A percentile compares a stretch with the other conserved stretches of the same genome.
These are phyloP conservation scores for Emmelina monodactyla DNA, from an alignment of 2,888 invertebrate species.

Conservation along the genomic window DNA sequence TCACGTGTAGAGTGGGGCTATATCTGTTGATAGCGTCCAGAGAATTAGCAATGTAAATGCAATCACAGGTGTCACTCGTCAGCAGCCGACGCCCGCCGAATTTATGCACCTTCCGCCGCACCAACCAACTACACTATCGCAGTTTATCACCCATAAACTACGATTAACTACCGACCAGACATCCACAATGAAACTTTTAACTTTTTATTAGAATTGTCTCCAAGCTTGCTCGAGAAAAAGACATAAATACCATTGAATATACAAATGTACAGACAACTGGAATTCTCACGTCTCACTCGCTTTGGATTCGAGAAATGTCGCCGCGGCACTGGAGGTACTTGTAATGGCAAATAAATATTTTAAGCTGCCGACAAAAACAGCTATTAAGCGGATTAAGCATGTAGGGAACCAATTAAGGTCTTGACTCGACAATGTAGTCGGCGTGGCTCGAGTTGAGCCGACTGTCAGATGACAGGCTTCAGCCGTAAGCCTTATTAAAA, in stretches of 20 bases:
- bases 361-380: conserved; percentile 34
- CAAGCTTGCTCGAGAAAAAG: background rate
- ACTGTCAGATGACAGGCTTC: conserved; percentile 22
- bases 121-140: conserved; percentile 50
- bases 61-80: conserved; percentile 64
- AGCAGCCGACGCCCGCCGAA: conserved; percentile 52
- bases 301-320: background rate
- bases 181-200: conserved; percentile 39
- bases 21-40: too few relatives aligned
- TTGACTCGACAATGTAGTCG: conserved; percentile 41
- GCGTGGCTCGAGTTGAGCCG: conserved; percentile 23
- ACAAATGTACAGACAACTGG: too few relatives aligned
- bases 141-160: conserved; percentile 57
- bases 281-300: too few relatives aligned
- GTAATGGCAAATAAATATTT: background rate
- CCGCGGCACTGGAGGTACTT: too few relatives aligned
- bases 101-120: conserved; percentile 57
- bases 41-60: conserved; percentile 66
- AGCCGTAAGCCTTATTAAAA: conserved; percentile 56
- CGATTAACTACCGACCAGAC: conserved; percentile 37
- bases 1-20: too few relatives aligned
- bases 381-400: conserved; percentile 49
- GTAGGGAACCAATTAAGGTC: conserved; percentile 52
- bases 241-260: too few relatives aligned
- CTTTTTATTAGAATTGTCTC: conserved; percentile 13